Evolutionary conservation across 2,888 invertebrate species (phyloP).

Genomic region (Chorisops tibialis): DNA sequence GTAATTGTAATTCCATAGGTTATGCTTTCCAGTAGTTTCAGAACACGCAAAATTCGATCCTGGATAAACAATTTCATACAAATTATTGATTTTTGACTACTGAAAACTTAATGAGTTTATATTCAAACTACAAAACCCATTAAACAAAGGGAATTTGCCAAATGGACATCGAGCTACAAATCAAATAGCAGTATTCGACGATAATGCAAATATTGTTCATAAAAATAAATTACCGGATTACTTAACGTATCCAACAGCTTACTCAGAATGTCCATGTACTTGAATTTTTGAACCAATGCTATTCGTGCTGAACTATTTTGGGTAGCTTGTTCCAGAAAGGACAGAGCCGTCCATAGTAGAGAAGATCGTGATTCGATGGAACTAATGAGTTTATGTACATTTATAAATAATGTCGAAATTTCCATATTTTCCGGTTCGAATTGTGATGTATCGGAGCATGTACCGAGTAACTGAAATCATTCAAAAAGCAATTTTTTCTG

Average conservation of each 20-base stretch:
- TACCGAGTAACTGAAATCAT: background rate
- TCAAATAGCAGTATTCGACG: too few relatives aligned
- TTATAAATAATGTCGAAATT: conserved; percentile 46
- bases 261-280: conserved; percentile 45
- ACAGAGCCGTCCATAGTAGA: conserved; percentile 45
- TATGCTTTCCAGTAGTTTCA: conserved; percentile 58
- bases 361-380: conserved; percentile 42
- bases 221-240: conserved; percentile 36
- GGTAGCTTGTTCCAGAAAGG: conserved; percentile 44
- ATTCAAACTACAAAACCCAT: too few relatives aligned
- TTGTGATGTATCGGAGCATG: background rate
- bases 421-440: conserved; percentile 43
- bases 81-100: too few relatives aligned
- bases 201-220: too few relatives aligned
- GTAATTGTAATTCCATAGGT: conserved; percentile 75
- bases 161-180: too few relatives aligned
- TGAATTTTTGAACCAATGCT: conserved; percentile 44
- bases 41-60: conserved; percentile 43
- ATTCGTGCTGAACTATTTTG: conserved; percentile 43
- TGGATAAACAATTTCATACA: too few relatives aligned
- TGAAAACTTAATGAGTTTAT: too few relatives aligned
- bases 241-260: conserved; percentile 41
- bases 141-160: too few relatives aligned
- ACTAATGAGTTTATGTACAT: conserved; percentile 45
- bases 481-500: background rate